Evolutionary conservation across 2,113 vertebrate species (phyloP).

Genomic region (Urocitellus parryii): DNA sequence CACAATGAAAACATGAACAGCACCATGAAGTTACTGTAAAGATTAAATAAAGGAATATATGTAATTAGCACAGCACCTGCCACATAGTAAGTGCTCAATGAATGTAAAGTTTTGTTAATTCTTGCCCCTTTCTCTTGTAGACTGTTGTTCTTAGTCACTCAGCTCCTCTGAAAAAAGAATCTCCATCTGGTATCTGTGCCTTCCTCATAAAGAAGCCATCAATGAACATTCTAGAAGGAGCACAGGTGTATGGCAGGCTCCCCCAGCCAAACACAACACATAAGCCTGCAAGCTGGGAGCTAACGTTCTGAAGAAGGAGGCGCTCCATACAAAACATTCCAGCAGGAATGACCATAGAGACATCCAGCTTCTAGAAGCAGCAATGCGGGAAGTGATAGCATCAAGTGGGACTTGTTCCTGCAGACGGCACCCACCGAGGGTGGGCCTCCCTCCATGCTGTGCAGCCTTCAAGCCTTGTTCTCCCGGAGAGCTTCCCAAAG

Average conservation of each 20-base stretch:
- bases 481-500: neutral
- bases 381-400: fast-evolving
- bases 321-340: neutral
- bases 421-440: neutral
- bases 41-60: neutral
- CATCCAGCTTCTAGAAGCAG: neutral
- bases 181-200: neutral
- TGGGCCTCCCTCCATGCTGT: neutral
- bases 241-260: neutral
- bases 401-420: neutral
- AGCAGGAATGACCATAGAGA: neutral
- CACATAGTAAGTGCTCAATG: neutral
- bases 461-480: neutral
- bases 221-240: neutral
- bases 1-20: neutral
- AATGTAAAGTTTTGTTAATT: neutral
- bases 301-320: neutral
- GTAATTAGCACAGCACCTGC: neutral
- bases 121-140: neutral
- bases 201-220: neutral
- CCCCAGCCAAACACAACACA: neutral
- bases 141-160: too few species aligned
- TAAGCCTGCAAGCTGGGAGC: neutral
- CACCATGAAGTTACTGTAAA: neutral
- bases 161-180: neutral